Evolutionary conservation across 2,113 vertebrate genomes (phyloP).

Genomic region (Echinops telfairi): DNA sequence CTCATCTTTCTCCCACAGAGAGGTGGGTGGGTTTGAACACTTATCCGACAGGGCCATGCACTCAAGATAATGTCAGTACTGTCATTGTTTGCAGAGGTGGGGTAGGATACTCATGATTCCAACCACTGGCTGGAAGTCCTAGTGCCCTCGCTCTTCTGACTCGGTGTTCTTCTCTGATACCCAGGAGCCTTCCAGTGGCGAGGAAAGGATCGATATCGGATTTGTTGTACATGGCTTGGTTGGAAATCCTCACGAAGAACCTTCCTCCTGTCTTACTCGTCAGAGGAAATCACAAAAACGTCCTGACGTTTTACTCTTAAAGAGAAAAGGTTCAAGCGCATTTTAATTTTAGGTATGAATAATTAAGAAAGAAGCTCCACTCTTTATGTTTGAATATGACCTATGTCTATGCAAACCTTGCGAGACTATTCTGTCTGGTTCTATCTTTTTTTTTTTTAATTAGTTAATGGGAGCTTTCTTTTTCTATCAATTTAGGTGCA

Average conservation of each 20-base stretch:
- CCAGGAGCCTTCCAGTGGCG: conserved; percentile 97
- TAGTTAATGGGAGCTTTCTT: conserved; percentile 41
- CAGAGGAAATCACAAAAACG: conserved; percentile 98
- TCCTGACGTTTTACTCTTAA: conserved; percentile 98
- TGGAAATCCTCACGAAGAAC: conserved; percentile 95
- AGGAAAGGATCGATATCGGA: conserved; percentile 96
- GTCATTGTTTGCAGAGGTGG: neutral
- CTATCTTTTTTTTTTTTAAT: conserved; percentile 37
- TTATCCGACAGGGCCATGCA: neutral
- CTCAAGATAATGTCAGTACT: conserved; percentile 30
- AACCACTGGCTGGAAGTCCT: neutral
- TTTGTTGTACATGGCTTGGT: conserved; percentile 97
- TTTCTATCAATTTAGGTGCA: neutral
- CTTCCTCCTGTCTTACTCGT: conserved; percentile 96
- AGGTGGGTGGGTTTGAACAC: neutral
- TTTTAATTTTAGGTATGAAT: conserved; percentile 58
- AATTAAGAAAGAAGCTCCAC: conserved; percentile 44
- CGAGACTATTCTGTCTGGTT: neutral
- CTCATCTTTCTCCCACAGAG: neutral
- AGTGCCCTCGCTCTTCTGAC: neutral
- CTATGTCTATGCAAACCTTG: neutral
- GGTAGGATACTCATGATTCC: neutral
- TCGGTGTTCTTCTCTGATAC: conserved; percentile 35
- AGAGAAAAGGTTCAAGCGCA: conserved; percentile 13
- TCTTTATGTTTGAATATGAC: conserved; percentile 47